Evolutionary conservation across 2,797 vertebrate species (phyloP).

Genomic region (Rhinophrynus dorsalis): DNA sequence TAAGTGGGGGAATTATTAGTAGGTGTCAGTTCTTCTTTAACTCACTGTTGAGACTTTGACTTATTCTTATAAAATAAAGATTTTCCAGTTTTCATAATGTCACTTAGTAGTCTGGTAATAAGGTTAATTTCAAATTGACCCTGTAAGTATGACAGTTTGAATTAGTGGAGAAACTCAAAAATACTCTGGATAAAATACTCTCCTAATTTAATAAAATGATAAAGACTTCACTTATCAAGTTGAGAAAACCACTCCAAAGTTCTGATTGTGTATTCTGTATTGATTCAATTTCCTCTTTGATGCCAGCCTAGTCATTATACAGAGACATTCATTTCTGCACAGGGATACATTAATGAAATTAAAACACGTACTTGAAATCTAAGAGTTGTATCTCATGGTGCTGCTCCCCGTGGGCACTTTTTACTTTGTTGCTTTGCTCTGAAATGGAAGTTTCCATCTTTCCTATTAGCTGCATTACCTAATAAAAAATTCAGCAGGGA

Average conservation of each 20-base stretch:
- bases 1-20: no score
- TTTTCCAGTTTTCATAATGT: no score
- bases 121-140: no score
- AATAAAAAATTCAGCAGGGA: slow-evolving; percentile 56
- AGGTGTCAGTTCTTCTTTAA: no score
- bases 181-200: no score
- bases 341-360: slow-evolving; percentile 52
- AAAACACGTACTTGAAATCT: slow-evolving; percentile 75
- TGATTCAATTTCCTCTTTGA: slow-evolving; percentile 43
- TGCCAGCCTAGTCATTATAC: slow-evolving; percentile 48
- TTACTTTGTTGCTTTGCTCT: slow-evolving; percentile 66
- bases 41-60: no score
- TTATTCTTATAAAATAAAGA: no score
- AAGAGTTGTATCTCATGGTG: slow-evolving; percentile 70
- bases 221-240: background rate
- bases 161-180: background rate
- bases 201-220: background rate
- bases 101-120: no score
- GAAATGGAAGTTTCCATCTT: slow-evolving; percentile 68
- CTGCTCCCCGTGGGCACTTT: slow-evolving; percentile 65
- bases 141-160: no score
- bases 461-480: slow-evolving; percentile 70
- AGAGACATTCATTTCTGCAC: slow-evolving; percentile 34
- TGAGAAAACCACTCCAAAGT: background rate
- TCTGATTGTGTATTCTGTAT: slow-evolving; percentile 12